These are phyloP conservation scores for Cyprinodon brontotheroides DNA, from an alignment of 2,113 vertebrate genomes.

Conservation along the genomic window DNA sequence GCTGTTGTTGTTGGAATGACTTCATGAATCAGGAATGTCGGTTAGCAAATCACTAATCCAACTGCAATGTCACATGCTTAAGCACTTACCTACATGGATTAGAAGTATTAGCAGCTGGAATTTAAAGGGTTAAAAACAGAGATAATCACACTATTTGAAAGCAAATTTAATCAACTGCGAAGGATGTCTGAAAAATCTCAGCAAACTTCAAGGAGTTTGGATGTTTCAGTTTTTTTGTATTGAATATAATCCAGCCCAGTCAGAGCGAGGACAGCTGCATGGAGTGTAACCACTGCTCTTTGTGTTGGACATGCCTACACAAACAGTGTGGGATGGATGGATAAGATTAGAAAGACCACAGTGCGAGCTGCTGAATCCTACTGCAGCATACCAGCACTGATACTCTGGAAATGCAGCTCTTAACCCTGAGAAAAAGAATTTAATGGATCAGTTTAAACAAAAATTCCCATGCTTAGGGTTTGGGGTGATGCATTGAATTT, in stretches of 20 bases:
- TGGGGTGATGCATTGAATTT: background rate
- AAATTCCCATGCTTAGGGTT: background rate
- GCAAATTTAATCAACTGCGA: background rate
- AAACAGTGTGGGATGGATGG: constrained; percentile 50
- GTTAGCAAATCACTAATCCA: background rate
- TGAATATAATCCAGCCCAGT: background rate
- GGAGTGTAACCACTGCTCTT: constrained; percentile 37
- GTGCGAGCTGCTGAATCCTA: constrained; percentile 5
- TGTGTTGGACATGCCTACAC: constrained; percentile 53
- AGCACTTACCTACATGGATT: background rate
- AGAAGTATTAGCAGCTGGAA: background rate
- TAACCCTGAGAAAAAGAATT: background rate
- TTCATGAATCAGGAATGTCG: background rate
- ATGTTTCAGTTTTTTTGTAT: background rate
- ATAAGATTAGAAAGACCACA: constrained; percentile 47
- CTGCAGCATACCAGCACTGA: constrained; percentile 6
- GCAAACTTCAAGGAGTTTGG: background rate
- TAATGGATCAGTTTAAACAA: constrained; percentile 7
- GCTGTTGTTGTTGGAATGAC: background rate
- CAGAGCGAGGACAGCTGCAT: constrained; percentile 11
- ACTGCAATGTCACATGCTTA: background rate
- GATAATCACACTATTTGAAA: background rate
- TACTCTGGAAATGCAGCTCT: background rate
- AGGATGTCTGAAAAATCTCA: background rate
- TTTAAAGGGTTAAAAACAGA: background rate